phyloP scores from a whole-genome alignment of 2,113 vertebrate genomes.

The Smithornis capensis region DNA sequence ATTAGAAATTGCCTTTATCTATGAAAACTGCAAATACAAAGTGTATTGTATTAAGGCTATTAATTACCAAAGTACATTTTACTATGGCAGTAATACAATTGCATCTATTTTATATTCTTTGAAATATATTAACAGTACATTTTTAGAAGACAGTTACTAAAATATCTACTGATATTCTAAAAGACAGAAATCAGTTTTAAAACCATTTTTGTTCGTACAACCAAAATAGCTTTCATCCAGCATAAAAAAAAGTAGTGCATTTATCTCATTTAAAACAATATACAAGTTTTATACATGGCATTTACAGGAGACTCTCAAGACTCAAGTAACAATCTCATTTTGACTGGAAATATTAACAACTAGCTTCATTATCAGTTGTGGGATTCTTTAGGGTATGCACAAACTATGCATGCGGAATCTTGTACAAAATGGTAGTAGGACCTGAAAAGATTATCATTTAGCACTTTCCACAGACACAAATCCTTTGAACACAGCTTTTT shows the following conservation, averaged over 20 bases:
- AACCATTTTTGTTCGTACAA: background rate
- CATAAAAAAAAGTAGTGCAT: background rate
- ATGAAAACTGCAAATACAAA: background rate
- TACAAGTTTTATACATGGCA: background rate
- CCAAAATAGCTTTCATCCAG: background rate
- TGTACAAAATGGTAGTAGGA: background rate
- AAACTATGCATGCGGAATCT: background rate
- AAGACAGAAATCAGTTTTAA: background rate
- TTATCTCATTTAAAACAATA: background rate
- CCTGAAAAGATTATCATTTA: background rate
- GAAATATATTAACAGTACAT: background rate
- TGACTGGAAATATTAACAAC: background rate
- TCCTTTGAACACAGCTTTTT: background rate
- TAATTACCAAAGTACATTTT: background rate
- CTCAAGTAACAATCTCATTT: background rate
- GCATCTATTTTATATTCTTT: background rate
- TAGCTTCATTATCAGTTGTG: background rate
- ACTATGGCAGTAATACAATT: background rate
- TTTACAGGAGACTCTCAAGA: background rate
- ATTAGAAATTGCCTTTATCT: background rate
- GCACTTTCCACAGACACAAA: background rate
- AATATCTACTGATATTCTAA: background rate
- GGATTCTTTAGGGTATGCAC: background rate
- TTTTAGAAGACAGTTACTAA: background rate
- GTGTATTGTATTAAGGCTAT: background rate